A percentile compares a stretch with the other conserved stretches of the same genome.
Conservation (phyloP, 2,888 invertebrate genomes). For the Leptura quadrifasciata region DNA sequence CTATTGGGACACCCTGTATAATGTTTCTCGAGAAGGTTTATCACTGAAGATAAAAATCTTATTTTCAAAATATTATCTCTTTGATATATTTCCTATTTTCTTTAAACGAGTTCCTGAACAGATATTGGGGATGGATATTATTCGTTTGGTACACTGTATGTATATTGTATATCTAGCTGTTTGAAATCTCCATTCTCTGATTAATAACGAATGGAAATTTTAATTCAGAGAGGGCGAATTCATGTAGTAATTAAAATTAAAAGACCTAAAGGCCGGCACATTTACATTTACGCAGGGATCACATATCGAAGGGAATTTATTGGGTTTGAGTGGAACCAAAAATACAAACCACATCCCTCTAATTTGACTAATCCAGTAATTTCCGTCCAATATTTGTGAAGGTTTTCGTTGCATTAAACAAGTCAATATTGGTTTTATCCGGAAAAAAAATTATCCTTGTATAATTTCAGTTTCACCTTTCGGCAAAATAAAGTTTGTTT, state of each 20-base stretch:
- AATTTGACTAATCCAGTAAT: slow-evolving; percentile 24
- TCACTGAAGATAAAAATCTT: too few relatives aligned
- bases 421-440: neutral
- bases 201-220: slow-evolving; percentile 35
- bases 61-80: too few relatives aligned
- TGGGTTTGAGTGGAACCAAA: slow-evolving; percentile 7
- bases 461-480: neutral
- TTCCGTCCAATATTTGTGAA: neutral
- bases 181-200: neutral
- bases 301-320: slow-evolving; percentile 21
- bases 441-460: neutral
- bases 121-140: too few relatives aligned
- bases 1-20: too few relatives aligned
- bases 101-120: too few relatives aligned
- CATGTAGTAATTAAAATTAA: slow-evolving; percentile 33
- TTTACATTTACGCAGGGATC: slow-evolving; percentile 12
- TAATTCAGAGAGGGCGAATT: slow-evolving; percentile 14
- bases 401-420: neutral
- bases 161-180: neutral
- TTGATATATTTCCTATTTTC: too few relatives aligned
- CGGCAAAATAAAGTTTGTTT: neutral
- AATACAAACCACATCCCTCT: slow-evolving; percentile 36
- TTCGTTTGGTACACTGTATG: too few relatives aligned
- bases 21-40: too few relatives aligned
- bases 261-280: slow-evolving; percentile 17